Evolutionary conservation across 2,888 invertebrate species (phyloP), one percentile per base, ranked within the genome.

Genomic region (Leptopilina myrica): DNA sequence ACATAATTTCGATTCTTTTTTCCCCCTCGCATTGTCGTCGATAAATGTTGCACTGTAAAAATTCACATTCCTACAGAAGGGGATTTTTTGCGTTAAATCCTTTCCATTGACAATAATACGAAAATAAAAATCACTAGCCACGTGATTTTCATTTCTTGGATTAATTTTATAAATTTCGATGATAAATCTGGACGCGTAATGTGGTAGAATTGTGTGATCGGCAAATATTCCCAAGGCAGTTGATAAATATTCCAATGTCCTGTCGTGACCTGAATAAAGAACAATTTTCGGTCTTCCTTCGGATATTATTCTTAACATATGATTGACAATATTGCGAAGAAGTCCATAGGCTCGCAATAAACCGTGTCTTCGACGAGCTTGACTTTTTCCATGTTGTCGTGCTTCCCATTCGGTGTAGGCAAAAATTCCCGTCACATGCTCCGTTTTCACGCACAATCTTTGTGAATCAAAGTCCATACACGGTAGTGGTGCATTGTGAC

Each of bases 261-360:
- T 96, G 91, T 98, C 98, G 87, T 98, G 98, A 0, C 98, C 98
- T 0, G 98, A 98, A 89, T 96, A 97, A 0, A 97, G 88, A 0
- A 96, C 95, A 79, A 97, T 93, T 87, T 95, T 95, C 0, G 95
- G 95, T 80, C 94, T 94, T 80, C 94, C 94, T 73, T 96, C 96
- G 0, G 96, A 95, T 84, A 97, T 95, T 93, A 97, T 96, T 85
- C 95, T 93, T 11, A 97, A 93, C 94, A 97, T 95, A 88, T 96
- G 95, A 64, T 95, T 95, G 0, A 95, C 96, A 75, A 98, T 95
- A 88, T 96, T 96, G 40, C 96, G 93, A 69, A 98, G 94, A 86
- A 98, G 92, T 8, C 98, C 98, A 86, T 98, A 97, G 0, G 97
- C 95, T 78, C 95, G 93, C 33, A 98, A 90, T 77, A 96, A 89